Conservation (phyloP, 2,113 vertebrate genomes). For the Tragelaphus buxtoni region DNA sequence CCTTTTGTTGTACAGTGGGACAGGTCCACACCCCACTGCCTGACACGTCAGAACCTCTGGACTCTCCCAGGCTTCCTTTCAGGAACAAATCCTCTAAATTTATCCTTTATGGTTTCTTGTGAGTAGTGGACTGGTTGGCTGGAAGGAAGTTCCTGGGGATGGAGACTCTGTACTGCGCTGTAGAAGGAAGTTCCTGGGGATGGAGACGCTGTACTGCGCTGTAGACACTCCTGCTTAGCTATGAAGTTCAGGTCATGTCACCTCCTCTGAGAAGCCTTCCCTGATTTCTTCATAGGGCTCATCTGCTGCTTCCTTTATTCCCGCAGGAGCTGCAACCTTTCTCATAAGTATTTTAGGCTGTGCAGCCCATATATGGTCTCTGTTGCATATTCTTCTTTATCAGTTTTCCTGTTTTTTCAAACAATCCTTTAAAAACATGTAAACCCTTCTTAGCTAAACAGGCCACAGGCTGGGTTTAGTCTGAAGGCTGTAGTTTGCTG, state of each 20-base stretch:
- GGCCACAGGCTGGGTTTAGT: background rate
- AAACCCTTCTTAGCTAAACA: background rate
- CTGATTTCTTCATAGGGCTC: background rate
- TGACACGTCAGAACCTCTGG: background rate
- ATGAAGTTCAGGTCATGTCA: background rate
- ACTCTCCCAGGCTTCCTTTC: background rate
- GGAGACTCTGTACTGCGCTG: no score
- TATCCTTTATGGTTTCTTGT: background rate
- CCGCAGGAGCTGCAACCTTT: background rate
- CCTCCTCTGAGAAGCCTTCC: background rate
- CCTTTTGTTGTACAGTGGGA: background rate
- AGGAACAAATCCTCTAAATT: background rate
- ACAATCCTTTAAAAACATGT: background rate
- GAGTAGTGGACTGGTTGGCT: accelerated
- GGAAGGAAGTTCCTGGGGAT: background rate
- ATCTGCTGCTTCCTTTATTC: no score
- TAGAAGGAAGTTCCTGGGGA: background rate
- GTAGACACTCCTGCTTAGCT: background rate
- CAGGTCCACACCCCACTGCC: background rate
- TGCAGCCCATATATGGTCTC: background rate
- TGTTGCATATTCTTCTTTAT: background rate
- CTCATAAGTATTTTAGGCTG: background rate
- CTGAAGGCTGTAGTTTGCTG: background rate
- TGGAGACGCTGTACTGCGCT: accelerated
- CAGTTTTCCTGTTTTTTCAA: background rate